Conservation (phyloP, 2,113 vertebrate genomes). For the Cyrtonyx montezumae region DNA sequence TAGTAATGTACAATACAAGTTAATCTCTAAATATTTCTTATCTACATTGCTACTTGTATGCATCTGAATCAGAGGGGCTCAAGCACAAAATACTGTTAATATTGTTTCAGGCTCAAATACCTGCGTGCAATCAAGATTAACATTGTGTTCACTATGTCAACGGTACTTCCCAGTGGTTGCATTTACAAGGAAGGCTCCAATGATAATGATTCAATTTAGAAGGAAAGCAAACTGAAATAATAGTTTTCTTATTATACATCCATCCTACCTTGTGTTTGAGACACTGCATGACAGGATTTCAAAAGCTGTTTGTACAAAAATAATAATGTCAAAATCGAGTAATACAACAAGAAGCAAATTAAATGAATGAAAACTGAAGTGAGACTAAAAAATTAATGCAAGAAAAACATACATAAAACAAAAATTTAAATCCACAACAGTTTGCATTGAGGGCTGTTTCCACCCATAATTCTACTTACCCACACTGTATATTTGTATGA, state of each 20-base stretch:
- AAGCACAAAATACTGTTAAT: slow-evolving; percentile 60
- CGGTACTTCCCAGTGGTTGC: slow-evolving; percentile 42
- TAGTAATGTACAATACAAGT: background rate
- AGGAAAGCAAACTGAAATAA: slow-evolving; percentile 73
- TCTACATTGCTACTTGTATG: background rate
- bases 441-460: slow-evolving; percentile 38
- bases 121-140: slow-evolving; percentile 57
- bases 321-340: slow-evolving; percentile 86
- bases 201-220: slow-evolving; percentile 60
- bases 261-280: slow-evolving; percentile 96
- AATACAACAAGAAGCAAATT: slow-evolving; percentile 84
- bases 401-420: slow-evolving; percentile 78
- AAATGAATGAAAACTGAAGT: slow-evolving; percentile 90
- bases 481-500: background rate
- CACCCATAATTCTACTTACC: slow-evolving; percentile 1
- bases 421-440: slow-evolving; percentile 67
- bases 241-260: slow-evolving; percentile 74
- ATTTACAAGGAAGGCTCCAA: slow-evolving; percentile 49
- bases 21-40: slow-evolving; percentile 44
- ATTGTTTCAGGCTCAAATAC: slow-evolving; percentile 45
- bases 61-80: slow-evolving; percentile 43
- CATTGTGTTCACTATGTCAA: slow-evolving; percentile 25
- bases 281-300: slow-evolving; percentile 99
- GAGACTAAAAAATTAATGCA: slow-evolving; percentile 77
- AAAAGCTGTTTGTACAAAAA: slow-evolving; percentile 97